Conservation (phyloP, 1,140 invertebrate species). For the Leptoteleia sp. region DNA sequence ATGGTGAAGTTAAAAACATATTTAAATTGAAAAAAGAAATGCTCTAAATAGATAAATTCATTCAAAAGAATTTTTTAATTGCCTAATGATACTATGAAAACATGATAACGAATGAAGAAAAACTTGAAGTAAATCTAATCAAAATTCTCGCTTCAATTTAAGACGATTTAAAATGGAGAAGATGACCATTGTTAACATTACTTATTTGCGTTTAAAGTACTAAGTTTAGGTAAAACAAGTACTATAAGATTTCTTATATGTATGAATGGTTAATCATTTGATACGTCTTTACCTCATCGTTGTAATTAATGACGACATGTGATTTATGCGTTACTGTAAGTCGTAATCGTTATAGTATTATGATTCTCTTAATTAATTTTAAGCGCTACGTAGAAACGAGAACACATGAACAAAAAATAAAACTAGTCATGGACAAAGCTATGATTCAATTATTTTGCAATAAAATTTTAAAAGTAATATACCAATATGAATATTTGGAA, state of each 20-base stretch:
- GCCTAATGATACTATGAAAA: no score
- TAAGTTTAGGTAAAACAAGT: background rate
- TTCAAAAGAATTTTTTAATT: no score
- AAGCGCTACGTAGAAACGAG: conserved; percentile 43
- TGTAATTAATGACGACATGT: conserved; percentile 58
- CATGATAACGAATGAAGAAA: no score
- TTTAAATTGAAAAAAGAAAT: no score
- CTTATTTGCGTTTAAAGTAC: background rate
- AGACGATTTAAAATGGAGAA: background rate
- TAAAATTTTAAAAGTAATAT: background rate
- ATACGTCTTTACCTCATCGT: conserved; percentile 58
- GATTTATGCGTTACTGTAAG: conserved; percentile 49
- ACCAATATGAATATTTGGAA: no score
- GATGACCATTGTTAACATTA: no score
- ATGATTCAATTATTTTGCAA: background rate
- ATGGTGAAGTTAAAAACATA: no score
- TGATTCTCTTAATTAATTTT: conserved; percentile 41
- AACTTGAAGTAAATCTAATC: background rate
- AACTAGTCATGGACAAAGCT: conserved; percentile 48
- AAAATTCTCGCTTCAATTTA: conserved; percentile 7
- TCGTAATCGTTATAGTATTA: conserved; percentile 44
- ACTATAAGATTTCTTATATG: conserved; percentile 9
- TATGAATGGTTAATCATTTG: conserved; percentile 33
- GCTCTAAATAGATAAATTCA: no score
- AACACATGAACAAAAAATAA: conserved; percentile 46